Base-by-base conservation (phyloP, 2,113 vertebrate species). In the Scophthalmus maximus region DNA sequence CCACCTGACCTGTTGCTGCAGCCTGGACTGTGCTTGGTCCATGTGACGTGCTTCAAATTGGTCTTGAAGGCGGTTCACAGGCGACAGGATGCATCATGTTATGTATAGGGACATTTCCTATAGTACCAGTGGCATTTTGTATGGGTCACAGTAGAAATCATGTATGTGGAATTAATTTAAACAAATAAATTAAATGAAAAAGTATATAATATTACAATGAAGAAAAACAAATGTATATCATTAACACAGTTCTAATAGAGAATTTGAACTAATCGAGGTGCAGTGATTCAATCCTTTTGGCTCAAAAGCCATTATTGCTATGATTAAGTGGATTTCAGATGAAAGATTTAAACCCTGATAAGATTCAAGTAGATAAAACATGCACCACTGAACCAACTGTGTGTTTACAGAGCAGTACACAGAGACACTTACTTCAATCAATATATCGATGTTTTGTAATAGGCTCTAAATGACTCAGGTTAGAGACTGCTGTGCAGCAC, bases 401-500 rank as follows among this genome's bases (percentile, higher is more conserved):
- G 81, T 87, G 88, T 91, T 90, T 90, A 91, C 87, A 84, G 91
- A 90, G 84, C 87, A 84, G 76, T 81, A 87, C 86, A 84, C 75
- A 27, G 86, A 86, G 87, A 91, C 90, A 90, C 83, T 91, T 68
- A 77, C 84, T 82, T 60, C 66, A 68, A 88, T 93, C 92, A 88
- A 92, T 92, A 89, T 91, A 89, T 91, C 71, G 87, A 92, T 90
- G 78, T 84, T 86, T 85, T 84, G 78, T 92, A 91, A 91, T 90
- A 90, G 90, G 86, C 81, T 87, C 84, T 89, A 91, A 93, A 92
- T 90, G 88, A 92, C 82, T 91, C 58, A 71, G 79, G 82, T 84
- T 87, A 84, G 73, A 88, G 75, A 83, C 71, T 84, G 83, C 83
- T 78, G 84, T 70, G 84, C 55, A 87, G 81, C 52, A 79, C 88